A percentile compares a stretch with the other conserved stretches of the same genome.
Conservation (phyloP, 2,888 invertebrate species). For the Luperina testacea region DNA sequence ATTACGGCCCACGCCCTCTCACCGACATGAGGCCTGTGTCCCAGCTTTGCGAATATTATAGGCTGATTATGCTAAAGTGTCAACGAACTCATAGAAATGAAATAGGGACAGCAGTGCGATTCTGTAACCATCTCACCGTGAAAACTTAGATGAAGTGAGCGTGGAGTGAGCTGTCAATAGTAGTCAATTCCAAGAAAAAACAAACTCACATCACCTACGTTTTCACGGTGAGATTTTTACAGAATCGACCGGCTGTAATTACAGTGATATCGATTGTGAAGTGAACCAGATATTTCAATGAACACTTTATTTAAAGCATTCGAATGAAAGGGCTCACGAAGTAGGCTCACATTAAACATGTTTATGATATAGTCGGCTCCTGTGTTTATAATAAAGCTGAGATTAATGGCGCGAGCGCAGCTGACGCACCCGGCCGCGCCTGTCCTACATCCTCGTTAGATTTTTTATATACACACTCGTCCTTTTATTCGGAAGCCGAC, state of each 20-base stretch:
- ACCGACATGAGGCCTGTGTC: neutral
- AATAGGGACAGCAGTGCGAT: too few species aligned
- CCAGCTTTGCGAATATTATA: neutral
- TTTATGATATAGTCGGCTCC: constrained; percentile 85
- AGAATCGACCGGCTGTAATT: too few species aligned
- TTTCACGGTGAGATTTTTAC: too few species aligned
- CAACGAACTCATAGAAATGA: constrained; percentile 40
- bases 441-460: constrained; percentile 81
- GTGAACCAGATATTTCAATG: constrained; percentile 65
- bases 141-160: too few species aligned
- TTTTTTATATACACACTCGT: constrained; percentile 79
- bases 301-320: constrained; percentile 74
- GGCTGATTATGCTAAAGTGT: neutral
- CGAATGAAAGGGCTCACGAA: constrained; percentile 71
- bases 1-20: too few species aligned
- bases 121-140: too few species aligned
- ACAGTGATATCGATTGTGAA: constrained; percentile 34
- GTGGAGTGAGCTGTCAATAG: too few species aligned
- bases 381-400: constrained; percentile 87
- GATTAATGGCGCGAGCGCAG: constrained; percentile 82
- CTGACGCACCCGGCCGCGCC: constrained; percentile 71
- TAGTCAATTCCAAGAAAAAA: too few species aligned
- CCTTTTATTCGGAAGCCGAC: constrained; percentile 82
- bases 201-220: too few species aligned
- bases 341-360: constrained; percentile 77